Base-by-base conservation (phyloP, 2,797 vertebrate species). In the Fistularia tabacaria region DNA sequence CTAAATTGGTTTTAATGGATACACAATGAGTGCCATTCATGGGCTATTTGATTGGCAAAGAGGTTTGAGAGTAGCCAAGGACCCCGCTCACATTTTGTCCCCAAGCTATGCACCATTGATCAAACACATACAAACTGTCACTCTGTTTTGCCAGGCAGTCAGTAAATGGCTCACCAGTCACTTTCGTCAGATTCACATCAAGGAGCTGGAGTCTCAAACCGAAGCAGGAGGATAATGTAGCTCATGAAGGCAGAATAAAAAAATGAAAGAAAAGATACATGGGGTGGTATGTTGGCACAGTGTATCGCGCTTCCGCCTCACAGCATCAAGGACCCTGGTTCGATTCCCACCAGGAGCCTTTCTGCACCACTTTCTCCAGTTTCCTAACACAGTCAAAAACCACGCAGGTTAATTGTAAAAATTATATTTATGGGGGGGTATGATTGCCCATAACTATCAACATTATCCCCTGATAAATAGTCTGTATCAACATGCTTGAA, bases 1-100 rank as follows among this genome's bases (percentile, higher is more conserved):
- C 64, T 81, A 81, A 87, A 88, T 84, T 85, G 84, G 70, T 79
- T 84, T 83, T 79, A 85, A 87, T 87, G 82, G 86, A 88, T 87
- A 85, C 25, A 85, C 83, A 85, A 50, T 73, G 81, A 76, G 77
- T 51, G 78, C 64, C 43, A 47, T 80, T 74, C 10, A 42, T 49
- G 57, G 73, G 64, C 66, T 36, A 56, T 68, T 72, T 83, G 82
- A 88, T 77, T 85, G 85, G 87, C 85, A 83, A 71, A 60, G 71
- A 83, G 73, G 75, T 84, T 68, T 75, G 76, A 65, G 66, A 68
- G 77, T 80, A 54, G 58, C 76, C 69, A 56, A 40, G 37, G 74
- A 59, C 69, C 59, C 69, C 57, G 71, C 74, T 68, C 67, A 38
- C n/a, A 12, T 70, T 69, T 75, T 73, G 75, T 80, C 84, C 81